These are phyloP conservation scores for Erethizon dorsatum DNA, from an alignment of 2,797 vertebrate genomes.

Conservation along the genomic window DNA sequence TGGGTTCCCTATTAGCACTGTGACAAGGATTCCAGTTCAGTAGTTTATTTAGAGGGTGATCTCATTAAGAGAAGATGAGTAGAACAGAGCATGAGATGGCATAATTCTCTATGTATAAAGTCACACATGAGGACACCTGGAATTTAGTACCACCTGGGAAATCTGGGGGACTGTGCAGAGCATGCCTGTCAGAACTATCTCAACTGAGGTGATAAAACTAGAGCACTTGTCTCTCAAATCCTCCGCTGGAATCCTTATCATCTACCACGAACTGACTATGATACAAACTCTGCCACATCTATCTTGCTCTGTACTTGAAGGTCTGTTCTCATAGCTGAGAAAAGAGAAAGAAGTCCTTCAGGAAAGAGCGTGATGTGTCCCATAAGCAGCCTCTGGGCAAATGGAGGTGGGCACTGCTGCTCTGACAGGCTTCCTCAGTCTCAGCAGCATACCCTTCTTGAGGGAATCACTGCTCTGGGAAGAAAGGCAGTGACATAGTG, in stretches of 20 bases:
- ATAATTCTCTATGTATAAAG: not conserved
- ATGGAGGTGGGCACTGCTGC: not conserved
- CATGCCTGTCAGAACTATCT: not conserved
- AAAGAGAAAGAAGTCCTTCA: not conserved
- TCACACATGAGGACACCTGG: not conserved
- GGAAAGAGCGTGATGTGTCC: not conserved
- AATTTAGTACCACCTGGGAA: not conserved
- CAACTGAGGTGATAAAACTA: not conserved
- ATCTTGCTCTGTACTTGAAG: not conserved
- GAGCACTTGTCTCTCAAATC: not conserved
- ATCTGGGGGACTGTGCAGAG: not conserved
- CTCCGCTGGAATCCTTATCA: not conserved
- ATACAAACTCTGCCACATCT: not conserved
- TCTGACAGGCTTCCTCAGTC: accelerated
- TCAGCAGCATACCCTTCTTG: not conserved
- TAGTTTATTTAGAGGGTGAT: not conserved
- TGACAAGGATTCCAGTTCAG: not conserved
- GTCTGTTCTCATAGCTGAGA: not conserved
- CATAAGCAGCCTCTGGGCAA: accelerated
- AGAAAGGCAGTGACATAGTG: not conserved
- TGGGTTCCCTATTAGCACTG: not conserved
- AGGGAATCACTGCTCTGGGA: not conserved
- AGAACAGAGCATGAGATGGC: not conserved
- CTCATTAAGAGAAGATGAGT: not conserved
- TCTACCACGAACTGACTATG: not conserved